Evolutionary conservation across 2,888 invertebrate genomes (phyloP), one percentile per base, ranked within the genome.

Genomic region (Chironomus tentans): DNA sequence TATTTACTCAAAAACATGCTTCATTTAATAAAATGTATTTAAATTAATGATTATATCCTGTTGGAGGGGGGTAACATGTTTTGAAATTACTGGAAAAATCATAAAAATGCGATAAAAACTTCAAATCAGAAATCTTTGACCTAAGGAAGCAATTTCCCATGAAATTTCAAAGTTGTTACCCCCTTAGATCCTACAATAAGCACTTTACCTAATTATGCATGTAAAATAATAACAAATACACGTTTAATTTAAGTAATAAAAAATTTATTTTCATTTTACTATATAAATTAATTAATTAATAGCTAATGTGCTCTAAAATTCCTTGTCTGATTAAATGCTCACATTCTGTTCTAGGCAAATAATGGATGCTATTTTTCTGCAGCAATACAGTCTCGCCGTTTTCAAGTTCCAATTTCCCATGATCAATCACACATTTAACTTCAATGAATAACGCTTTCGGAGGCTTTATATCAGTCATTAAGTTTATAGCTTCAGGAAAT

Each of bases 391-490:
- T 88, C 81, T 93, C 93, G n/a, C 98, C 98, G 85, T 95, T 94
- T 80, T 94, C 95, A 10, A 97, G 86, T 83, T 98, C 98, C 80
- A 95, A 90, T 82, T 94, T 95, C 0, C 98, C 98, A 84, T 96
- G 96, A 83, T 98, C 95, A 68, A 89, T 86, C 68, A 95, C 81
- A 82, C 97, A 97, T 15, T 94, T 87, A 74, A 98, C 98, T 87
- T 98, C 95, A 78, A 97, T 91, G 81, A 91, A 96, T 12, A 97
- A 86, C 0, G 93, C 90, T 82, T 97, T 98, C 0, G 98, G 98
- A 12, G 98, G 98, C 78, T 91, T 90, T 76, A 94, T 85, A 82
- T 96, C 92, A 78, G 92, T 90, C 0, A 94, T 94, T 28, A 98
- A 87, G 84, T 98, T 97, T 77, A 94, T 86, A 69, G 90, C 90